Evolutionary conservation across 2,113 vertebrate genomes (phyloP).

Genomic region (Hyperoodon ampullatus): DNA sequence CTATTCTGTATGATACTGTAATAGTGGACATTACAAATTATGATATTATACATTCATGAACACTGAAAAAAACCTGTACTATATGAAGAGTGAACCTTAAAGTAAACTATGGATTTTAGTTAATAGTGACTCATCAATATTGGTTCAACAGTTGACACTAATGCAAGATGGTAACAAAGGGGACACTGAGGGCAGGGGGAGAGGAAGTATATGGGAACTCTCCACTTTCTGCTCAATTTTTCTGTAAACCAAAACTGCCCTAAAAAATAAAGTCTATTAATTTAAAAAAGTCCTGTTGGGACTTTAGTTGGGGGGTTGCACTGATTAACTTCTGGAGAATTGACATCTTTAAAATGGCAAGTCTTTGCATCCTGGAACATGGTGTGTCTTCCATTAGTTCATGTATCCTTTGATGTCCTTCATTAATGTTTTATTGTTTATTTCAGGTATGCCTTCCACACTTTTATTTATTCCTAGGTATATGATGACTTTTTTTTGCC

Average conservation of each 20-base stretch:
- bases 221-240: no score
- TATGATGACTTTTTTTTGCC: not conserved
- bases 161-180: no score
- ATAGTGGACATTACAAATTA: no score
- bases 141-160: no score
- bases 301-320: not conserved
- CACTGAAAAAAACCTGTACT: no score
- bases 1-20: no score
- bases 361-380: not conserved
- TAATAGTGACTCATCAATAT: no score
- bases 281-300: not conserved
- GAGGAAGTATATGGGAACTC: no score
- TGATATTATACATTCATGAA: no score
- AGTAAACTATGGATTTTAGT: no score
- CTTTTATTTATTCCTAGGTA: not conserved
- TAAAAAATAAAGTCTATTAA: not conserved
- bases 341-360: not conserved
- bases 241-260: not conserved
- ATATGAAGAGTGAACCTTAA: no score
- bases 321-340: not conserved
- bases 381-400: not conserved
- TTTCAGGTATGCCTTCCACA: not conserved
- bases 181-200: no score
- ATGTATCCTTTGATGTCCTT: not conserved
- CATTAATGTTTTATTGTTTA: not conserved